phyloP scores from a whole-genome alignment of 1,140 invertebrate species.

The Nasonia vitripennis region DNA sequence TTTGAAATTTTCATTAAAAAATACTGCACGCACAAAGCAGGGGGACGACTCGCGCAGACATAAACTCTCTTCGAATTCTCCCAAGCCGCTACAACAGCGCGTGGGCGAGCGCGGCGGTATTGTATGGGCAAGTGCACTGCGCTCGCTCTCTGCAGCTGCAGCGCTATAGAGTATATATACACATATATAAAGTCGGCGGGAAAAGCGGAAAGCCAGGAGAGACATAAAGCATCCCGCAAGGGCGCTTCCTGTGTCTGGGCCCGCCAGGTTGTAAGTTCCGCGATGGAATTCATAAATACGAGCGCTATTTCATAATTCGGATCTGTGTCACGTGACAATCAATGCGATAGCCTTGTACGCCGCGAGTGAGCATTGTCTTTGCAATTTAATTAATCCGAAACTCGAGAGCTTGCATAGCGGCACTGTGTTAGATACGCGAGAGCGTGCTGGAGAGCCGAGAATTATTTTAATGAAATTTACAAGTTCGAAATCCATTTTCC shows the following conservation, averaged over 20 bases:
- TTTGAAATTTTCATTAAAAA: constrained; percentile 1
- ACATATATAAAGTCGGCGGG: background rate
- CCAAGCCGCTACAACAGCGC: background rate
- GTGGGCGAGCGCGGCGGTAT: background rate
- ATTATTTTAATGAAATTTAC: constrained; percentile 49
- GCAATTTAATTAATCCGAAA: constrained; percentile 41
- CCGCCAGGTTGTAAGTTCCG: constrained; percentile 53
- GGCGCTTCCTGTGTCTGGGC: background rate
- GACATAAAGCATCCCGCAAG: constrained; percentile 43
- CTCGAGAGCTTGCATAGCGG: background rate
- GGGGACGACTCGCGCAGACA: background rate
- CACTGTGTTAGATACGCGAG: too few species aligned
- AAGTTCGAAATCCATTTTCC: constrained; percentile 46
- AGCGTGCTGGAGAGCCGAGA: constrained; percentile 7
- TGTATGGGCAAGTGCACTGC: background rate
- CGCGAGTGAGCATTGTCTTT: too few species aligned
- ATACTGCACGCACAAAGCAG: background rate
- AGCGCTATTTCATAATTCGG: constrained; percentile 23
- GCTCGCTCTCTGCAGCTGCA: background rate
- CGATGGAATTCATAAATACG: constrained; percentile 59
- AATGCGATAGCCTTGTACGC: background rate
- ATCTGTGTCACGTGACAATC: too few species aligned
- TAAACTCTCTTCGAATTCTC: constrained; percentile 34
- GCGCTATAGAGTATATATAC: background rate
- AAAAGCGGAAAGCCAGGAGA: background rate